These are phyloP conservation scores for Drosophila niveifrons DNA, from an alignment of 2,888 invertebrate species.

Conservation along the genomic window DNA sequence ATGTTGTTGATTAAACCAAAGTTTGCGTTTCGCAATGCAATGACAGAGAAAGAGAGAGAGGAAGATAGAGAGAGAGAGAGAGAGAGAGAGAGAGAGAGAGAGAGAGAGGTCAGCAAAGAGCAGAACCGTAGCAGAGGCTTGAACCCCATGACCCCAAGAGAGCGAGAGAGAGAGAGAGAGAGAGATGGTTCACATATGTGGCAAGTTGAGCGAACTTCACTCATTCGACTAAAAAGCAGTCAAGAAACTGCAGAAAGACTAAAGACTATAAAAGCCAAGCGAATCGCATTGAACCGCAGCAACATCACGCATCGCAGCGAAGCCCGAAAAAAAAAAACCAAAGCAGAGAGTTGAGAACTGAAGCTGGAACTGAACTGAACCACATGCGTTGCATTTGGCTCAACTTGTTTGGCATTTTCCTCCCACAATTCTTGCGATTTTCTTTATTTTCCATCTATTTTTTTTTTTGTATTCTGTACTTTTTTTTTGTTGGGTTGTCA, in stretches of 20 bases:
- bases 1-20: constrained; percentile 61
- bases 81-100: background rate
- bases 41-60: background rate
- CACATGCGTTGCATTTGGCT: constrained; percentile 38
- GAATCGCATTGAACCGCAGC: constrained; percentile 30
- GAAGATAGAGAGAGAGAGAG: background rate
- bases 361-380: constrained; percentile 11
- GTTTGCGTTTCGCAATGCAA: constrained; percentile 39
- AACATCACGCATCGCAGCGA: constrained; percentile 17
- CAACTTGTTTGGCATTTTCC: constrained; percentile 13
- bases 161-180: no score
- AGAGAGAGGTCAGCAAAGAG: background rate
- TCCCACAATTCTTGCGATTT: background rate
- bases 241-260: constrained; percentile 33
- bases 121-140: no score
- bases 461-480: background rate
- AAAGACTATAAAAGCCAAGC: constrained; percentile 22
- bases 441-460: background rate
- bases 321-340: constrained; percentile 20
- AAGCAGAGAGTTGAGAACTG: constrained; percentile 1
- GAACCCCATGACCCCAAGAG: no score
- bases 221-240: constrained; percentile 14
- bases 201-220: no score
- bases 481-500: constrained; percentile 24
- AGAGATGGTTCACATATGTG: background rate